These are phyloP conservation scores for Arctopsyche grandis DNA, from an alignment of 1,140 invertebrate species.

Conservation along the genomic window DNA sequence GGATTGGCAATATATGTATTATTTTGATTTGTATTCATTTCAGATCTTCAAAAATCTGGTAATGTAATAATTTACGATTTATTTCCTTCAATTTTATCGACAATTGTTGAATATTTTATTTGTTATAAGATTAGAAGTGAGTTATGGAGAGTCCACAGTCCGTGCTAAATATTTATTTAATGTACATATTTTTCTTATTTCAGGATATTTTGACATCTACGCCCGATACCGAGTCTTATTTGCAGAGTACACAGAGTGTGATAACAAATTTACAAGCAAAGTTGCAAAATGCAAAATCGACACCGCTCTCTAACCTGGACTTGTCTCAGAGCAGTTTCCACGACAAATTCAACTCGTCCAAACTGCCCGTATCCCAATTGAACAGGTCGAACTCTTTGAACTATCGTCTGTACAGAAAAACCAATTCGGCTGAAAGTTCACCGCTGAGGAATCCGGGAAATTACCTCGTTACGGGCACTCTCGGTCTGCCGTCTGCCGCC, in stretches of 20 bases:
- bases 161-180: no score
- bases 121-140: no score
- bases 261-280: conserved; percentile 73
- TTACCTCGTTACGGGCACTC: conserved; percentile 64
- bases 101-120: no score
- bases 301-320: conserved; percentile 52
- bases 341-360: conserved; percentile 56
- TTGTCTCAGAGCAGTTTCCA: conserved; percentile 25
- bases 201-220: conserved; percentile 64
- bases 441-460: conserved; percentile 64
- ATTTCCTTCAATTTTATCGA: no score
- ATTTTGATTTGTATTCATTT: no score
- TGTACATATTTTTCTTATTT: conserved; percentile 56
- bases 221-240: conserved; percentile 72
- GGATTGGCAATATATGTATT: no score
- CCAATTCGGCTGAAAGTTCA: conserved; percentile 60
- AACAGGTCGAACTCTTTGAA: conserved; percentile 65
- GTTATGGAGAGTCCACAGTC: no score
- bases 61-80: no score
- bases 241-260: conserved; percentile 74
- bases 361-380: conserved; percentile 63
- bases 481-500: conserved; percentile 58
- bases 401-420: conserved; percentile 61
- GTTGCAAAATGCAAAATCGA: conserved; percentile 60
- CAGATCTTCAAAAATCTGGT: no score